Base-by-base conservation (phyloP, 1,140 invertebrate genomes). In the Paracyclopina nana region DNA sequence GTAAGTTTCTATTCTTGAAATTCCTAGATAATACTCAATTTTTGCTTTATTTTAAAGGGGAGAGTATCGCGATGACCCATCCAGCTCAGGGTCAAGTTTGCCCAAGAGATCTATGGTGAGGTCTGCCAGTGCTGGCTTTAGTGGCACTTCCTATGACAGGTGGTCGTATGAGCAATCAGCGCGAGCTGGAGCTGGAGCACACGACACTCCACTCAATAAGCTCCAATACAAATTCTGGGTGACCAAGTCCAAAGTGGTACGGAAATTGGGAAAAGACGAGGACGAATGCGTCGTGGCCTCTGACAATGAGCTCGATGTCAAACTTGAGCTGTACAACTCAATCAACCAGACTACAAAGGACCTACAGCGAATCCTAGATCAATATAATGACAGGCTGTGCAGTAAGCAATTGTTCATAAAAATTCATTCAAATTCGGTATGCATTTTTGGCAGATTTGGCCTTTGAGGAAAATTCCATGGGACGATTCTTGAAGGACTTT, bases 151-250 rank as follows among this genome's bases (percentile, higher is more conserved):
- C 34, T 66, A 63, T 53, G 68, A 68, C 54, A 59, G 62, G 34
- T 62, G 63, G 55, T 12, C 38, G 16, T 52, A 52, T 28, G 50
- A 52, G 25, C 38, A 52, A 20, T 16, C 14, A 6, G 40, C n/a
- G n/a, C 24, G n/a, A 11, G 50, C 50, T 11, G 55, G 59, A 41
- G 68, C 70, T 53, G 61, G 65, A 43, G 61, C 64, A 45, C 65
- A 65, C 40, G 61, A 63, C 40, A 75, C 74, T 27, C 67, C 76
- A 0, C 65, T 82, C 1, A 70, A 72, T 20, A 82, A 82, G 63
- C 81, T 94, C 75, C 86, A 95, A 63, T 84, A 92, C 63, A 86
- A 94, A 55, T 97, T 87, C 66, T 99, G 91, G 91, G 81, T 95
- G 26, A 95, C 92, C 3, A 97, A 96, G 62, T 91, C 96, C 68